Evolutionary conservation across 2,797 vertebrate genomes (phyloP).

Genomic region (Hydrolagus colliei): DNA sequence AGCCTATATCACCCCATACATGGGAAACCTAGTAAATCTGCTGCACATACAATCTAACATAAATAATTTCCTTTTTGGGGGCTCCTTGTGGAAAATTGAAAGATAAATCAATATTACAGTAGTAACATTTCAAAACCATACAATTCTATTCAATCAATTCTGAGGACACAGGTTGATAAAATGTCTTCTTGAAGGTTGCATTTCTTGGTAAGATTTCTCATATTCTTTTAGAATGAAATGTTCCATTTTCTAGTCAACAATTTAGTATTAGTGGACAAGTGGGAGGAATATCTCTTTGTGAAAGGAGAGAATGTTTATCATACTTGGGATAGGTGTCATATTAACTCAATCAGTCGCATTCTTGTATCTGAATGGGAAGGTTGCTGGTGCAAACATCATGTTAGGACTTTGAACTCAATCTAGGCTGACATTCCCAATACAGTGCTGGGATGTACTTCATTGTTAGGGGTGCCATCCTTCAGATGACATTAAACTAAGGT

Average conservation of each 20-base stretch:
- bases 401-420: too few species aligned
- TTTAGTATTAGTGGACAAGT: background rate
- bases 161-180: background rate
- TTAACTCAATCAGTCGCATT: too few species aligned
- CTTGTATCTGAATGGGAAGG: too few species aligned
- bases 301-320: too few species aligned
- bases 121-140: constrained; percentile 18
- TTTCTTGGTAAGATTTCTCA: constrained; percentile 1
- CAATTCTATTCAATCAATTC: constrained; percentile 12
- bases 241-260: too few species aligned
- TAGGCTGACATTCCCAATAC: too few species aligned
- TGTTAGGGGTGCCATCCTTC: too few species aligned
- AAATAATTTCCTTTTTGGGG: constrained; percentile 13
- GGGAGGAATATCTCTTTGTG: background rate
- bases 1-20: background rate
- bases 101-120: background rate
- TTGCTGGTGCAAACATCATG: too few species aligned
- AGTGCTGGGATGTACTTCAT: too few species aligned
- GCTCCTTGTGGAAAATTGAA: constrained; percentile 1
- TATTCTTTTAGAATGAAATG: constrained; percentile 10
- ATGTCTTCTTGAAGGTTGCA: background rate
- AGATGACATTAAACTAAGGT: too few species aligned
- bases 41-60: constrained; percentile 13
- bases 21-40: constrained; percentile 6
- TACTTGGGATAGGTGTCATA: too few species aligned